Evolutionary conservation across 2,888 invertebrate species (phyloP).

Genomic region (Polia nebulosa): DNA sequence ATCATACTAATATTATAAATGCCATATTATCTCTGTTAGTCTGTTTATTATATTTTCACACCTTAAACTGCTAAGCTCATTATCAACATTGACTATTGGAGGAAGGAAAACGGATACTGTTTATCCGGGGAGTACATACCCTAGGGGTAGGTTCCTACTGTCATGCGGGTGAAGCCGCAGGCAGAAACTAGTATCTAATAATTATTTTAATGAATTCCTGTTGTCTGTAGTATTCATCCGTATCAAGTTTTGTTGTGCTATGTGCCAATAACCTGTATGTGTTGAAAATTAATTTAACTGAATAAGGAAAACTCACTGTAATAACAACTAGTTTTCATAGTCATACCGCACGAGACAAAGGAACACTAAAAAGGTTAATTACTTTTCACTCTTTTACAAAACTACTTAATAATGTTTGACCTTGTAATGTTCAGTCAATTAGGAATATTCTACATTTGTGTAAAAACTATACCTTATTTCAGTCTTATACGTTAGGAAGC

Average conservation of each 20-base stretch:
- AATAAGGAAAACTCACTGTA: neutral
- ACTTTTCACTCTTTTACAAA: constrained; percentile 4
- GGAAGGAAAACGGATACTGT: too few species aligned
- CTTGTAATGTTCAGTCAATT: constrained; percentile 8
- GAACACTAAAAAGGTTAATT: constrained; percentile 9
- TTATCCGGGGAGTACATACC: neutral
- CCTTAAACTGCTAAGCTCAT: neutral
- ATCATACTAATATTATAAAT: constrained; percentile 4
- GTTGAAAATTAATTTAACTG: constrained; percentile 1
- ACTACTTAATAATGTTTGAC: constrained; percentile 14
- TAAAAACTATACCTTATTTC: too few species aligned
- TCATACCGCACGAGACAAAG: constrained; percentile 11
- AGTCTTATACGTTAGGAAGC: neutral
- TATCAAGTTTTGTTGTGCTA: neutral
- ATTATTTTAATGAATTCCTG: neutral
- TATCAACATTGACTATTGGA: too few species aligned
- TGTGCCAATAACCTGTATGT: constrained; percentile 4
- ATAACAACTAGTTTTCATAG: constrained; percentile 6
- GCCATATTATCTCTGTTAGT: neutral
- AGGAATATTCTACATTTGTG: neutral
- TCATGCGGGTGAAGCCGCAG: neutral
- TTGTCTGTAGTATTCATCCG: constrained; percentile 13
- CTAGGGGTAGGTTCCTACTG: neutral
- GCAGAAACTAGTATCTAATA: neutral
- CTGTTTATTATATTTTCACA: neutral